These are phyloP conservation scores for Standfussiana lucernea DNA, from an alignment of 2,888 invertebrate genomes.

Conservation along the genomic window DNA sequence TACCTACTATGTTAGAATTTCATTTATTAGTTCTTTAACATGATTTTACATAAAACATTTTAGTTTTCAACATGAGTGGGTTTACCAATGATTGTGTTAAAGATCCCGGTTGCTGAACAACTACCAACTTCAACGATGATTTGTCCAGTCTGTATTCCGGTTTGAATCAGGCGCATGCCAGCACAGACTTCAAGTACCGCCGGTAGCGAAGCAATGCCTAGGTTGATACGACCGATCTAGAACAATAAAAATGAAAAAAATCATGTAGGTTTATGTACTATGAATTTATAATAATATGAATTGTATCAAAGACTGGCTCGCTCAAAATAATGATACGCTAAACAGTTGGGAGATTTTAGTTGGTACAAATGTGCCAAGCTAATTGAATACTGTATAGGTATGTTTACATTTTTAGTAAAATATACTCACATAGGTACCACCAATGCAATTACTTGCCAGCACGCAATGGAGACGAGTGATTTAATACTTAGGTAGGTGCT, in stretches of 20 bases:
- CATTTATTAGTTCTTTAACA: constrained; percentile 30
- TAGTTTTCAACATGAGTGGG: constrained; percentile 36
- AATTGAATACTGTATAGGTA: neutral
- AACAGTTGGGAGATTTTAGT: neutral
- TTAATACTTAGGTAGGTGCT: neutral
- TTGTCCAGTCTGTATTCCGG: constrained; percentile 79
- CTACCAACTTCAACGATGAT: constrained; percentile 81
- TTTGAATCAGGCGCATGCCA: constrained; percentile 78
- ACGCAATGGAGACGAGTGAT: neutral
- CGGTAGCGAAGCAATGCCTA: constrained; percentile 80
- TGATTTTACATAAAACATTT: constrained; percentile 22
- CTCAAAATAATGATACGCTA: neutral
- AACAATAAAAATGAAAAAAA: neutral
- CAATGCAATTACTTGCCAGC: neutral
- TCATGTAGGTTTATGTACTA: neutral
- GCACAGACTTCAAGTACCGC: constrained; percentile 84
- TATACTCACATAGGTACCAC: neutral
- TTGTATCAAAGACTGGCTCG: neutral
- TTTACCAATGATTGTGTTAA: constrained; percentile 71
- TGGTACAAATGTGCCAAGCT: neutral
- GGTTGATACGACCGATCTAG: constrained; percentile 82
- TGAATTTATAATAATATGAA: neutral
- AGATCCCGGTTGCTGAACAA: constrained; percentile 79
- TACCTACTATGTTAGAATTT: neutral
- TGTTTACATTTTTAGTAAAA: neutral